Conservation (phyloP, 2,797 vertebrate species). For the Sphenopsis melanotis region DNA sequence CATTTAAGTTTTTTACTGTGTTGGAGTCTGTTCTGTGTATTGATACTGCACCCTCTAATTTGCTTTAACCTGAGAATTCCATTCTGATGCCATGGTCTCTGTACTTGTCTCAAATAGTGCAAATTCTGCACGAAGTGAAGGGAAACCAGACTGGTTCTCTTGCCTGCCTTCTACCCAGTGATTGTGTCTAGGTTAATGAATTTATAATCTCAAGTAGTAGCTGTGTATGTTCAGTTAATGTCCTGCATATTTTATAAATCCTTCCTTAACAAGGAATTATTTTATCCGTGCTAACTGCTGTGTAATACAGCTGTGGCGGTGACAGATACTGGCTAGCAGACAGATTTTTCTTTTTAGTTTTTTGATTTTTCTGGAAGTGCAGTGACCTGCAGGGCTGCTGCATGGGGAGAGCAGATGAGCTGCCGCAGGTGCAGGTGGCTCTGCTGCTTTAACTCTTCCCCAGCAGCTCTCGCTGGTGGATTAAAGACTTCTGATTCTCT, state of each 20-base stretch:
- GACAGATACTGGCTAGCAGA: constrained; percentile 22
- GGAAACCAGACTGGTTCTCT: background rate
- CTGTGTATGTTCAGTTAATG: background rate
- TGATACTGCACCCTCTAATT: background rate
- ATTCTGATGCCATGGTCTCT: accelerated
- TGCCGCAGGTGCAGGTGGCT: background rate
- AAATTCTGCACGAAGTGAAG: background rate
- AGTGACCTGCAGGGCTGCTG: constrained; percentile 11
- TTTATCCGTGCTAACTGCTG: background rate
- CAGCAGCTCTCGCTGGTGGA: background rate
- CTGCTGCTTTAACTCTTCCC: constrained; percentile 18
- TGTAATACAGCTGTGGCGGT: constrained; percentile 31
- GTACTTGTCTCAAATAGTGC: background rate
- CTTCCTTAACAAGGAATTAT: constrained; percentile 18
- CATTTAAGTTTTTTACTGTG: background rate
- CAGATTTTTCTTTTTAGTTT: background rate
- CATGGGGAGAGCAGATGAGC: background rate
- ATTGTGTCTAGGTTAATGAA: background rate
- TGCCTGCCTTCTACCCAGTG: background rate
- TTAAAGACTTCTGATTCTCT: background rate
- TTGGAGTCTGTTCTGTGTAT: background rate
- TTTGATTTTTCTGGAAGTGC: background rate
- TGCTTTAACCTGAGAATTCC: background rate
- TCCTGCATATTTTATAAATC: constrained; percentile 52
- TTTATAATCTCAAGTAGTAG: background rate